Evolutionary conservation across 2,797 vertebrate species (phyloP).

Genomic region (Tragopan temminckii): DNA sequence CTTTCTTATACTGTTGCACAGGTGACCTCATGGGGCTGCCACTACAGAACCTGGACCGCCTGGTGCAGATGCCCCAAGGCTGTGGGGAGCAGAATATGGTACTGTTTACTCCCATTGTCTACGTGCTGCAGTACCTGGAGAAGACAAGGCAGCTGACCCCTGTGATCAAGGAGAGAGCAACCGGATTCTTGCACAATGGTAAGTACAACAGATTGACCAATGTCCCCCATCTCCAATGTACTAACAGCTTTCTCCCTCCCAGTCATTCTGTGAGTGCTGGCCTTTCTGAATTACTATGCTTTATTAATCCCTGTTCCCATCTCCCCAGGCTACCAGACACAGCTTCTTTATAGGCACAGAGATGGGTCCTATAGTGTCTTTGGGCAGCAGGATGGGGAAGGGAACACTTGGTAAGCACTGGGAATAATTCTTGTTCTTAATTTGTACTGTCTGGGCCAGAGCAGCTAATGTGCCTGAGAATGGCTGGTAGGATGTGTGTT

Average conservation of each 20-base stretch:
- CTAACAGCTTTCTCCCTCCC: background rate
- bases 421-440: background rate
- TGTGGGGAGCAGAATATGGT: constrained; percentile 77
- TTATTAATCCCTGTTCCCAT: background rate
- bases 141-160: constrained; percentile 54
- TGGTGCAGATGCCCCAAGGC: constrained; percentile 58
- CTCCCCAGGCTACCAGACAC: constrained; percentile 59
- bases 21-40: constrained; percentile 35
- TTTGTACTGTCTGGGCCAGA: background rate
- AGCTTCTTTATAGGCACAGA: constrained; percentile 65
- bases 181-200: constrained; percentile 10
- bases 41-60: constrained; percentile 39
- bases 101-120: constrained; percentile 40
- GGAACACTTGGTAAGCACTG: constrained; percentile 68
- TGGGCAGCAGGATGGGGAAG: constrained; percentile 45
- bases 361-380: constrained; percentile 75
- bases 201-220: background rate
- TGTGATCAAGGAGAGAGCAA: constrained; percentile 15
- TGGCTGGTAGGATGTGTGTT: background rate
- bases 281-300: background rate
- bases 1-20: background rate
- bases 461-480: background rate
- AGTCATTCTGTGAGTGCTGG: background rate
- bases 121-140: constrained; percentile 67
- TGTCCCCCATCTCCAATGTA: background rate